These are phyloP conservation scores for Paguma larvata DNA, from an alignment of 2,797 vertebrate species.

Conservation along the genomic window DNA sequence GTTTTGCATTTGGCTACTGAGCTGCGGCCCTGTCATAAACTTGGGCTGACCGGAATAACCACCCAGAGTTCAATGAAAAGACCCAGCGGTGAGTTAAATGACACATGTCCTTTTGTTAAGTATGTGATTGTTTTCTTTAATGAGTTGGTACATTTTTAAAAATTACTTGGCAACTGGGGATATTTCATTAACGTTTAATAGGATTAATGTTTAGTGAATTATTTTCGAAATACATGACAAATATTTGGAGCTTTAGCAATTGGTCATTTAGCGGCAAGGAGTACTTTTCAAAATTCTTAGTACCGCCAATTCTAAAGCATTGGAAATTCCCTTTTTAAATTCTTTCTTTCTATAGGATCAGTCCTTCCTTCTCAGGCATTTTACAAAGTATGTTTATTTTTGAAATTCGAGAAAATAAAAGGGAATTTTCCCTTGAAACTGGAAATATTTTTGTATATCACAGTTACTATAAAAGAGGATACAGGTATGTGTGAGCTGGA, in stretches of 20 bases:
- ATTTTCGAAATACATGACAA: constrained; percentile 60
- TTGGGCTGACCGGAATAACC: neutral
- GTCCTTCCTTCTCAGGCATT: neutral
- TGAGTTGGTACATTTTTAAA: constrained; percentile 62
- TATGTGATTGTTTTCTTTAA: constrained; percentile 22
- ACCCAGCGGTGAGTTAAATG: constrained; percentile 25
- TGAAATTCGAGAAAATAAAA: constrained; percentile 1
- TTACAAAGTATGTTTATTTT: neutral
- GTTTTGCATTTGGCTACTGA: constrained; percentile 28
- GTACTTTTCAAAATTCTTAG: constrained; percentile 41
- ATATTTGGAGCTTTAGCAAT: constrained; percentile 19
- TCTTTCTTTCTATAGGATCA: neutral
- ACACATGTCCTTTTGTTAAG: neutral
- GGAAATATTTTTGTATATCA: constrained; percentile 20
- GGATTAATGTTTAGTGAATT: constrained; percentile 60
- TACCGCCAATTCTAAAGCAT: neutral
- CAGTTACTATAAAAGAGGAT: neutral
- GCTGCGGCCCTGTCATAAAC: neutral
- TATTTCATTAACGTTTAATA: constrained; percentile 64
- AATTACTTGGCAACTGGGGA: constrained; percentile 38
- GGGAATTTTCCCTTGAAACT: neutral
- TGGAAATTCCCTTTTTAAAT: neutral
- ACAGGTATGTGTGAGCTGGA: neutral
- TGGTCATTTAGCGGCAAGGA: constrained; percentile 49
- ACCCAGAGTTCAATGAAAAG: neutral